phyloP scores from a whole-genome alignment of 2,888 invertebrate species.

The Shargacucullia verbasci region DNA sequence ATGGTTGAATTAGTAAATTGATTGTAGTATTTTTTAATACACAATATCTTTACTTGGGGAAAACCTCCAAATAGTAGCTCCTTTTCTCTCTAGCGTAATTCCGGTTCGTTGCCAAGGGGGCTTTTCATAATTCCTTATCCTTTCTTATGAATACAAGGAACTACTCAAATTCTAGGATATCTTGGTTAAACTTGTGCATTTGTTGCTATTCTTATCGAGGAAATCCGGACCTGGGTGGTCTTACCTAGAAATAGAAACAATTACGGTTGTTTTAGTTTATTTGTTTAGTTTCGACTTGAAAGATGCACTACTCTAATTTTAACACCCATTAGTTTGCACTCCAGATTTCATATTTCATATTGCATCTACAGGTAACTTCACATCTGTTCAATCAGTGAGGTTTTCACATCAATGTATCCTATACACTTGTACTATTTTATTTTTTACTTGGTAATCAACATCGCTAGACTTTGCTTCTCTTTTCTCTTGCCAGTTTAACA shows the following conservation, averaged over 20 bases:
- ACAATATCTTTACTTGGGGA: no score
- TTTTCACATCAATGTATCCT: conserved; percentile 1
- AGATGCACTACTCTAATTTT: conserved; percentile 19
- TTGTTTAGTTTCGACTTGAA: conserved; percentile 16
- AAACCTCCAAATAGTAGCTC: no score
- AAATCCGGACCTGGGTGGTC: conserved; percentile 36
- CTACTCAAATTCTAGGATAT: conserved; percentile 2
- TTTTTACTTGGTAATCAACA: no score
- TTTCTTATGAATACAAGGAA: neutral
- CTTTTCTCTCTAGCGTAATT: no score
- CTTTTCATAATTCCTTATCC: neutral
- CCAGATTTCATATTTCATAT: conserved; percentile 20
- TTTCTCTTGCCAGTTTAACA: neutral
- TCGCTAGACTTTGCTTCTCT: no score
- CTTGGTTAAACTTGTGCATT: conserved; percentile 7
- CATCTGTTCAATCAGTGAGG: neutral
- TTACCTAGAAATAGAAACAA: conserved; percentile 32
- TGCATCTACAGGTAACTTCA: neutral
- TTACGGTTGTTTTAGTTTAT: conserved; percentile 13
- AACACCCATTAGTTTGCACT: conserved; percentile 6
- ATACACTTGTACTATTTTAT: no score
- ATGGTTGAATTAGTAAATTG: no score
- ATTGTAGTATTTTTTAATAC: no score
- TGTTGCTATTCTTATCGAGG: conserved; percentile 23
- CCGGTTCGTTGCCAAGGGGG: neutral